Evolutionary conservation across 2,113 vertebrate species (phyloP).

Genomic region (Sebastes fasciatus): DNA sequence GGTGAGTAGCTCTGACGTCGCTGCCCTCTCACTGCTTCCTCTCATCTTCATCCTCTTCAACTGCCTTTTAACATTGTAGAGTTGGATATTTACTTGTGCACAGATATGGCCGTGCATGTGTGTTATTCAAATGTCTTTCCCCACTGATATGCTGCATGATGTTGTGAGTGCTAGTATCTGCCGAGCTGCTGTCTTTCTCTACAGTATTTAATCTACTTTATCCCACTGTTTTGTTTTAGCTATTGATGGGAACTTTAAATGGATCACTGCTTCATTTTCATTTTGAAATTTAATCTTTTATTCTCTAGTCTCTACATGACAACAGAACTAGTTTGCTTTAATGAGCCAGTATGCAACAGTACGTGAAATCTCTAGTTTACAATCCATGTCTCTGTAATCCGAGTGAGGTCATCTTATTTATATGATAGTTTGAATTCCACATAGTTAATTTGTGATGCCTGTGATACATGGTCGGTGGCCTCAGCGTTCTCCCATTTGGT

Average conservation of each 20-base stretch:
- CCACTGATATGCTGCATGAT: neutral
- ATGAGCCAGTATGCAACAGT: neutral
- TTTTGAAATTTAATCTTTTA: neutral
- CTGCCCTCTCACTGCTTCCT: constrained; percentile 5
- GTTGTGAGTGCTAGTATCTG: neutral
- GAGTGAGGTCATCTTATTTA: neutral
- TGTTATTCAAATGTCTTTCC: neutral
- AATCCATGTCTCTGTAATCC: constrained; percentile 9
- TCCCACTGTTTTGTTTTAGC: neutral
- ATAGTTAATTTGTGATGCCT: constrained; percentile 7
- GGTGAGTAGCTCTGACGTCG: constrained; percentile 87
- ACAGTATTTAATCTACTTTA: neutral
- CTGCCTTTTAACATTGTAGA: neutral
- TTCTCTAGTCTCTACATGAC: neutral
- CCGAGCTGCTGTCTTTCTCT: neutral
- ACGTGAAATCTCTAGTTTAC: neutral
- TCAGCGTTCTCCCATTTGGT: neutral
- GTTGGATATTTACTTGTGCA: neutral
- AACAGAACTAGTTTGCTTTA: constrained; percentile 7
- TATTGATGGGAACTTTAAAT: neutral
- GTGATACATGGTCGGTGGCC: constrained; percentile 21
- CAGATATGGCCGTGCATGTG: neutral
- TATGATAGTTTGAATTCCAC: constrained; percentile 8
- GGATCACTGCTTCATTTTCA: neutral
- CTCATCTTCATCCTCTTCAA: neutral